Percentiles rank a stretch among this genome's conserved stretches.
phyloP scores from a whole-genome alignment of 2,113 vertebrate genomes.

The Machaerirhynchus nigripectus region DNA sequence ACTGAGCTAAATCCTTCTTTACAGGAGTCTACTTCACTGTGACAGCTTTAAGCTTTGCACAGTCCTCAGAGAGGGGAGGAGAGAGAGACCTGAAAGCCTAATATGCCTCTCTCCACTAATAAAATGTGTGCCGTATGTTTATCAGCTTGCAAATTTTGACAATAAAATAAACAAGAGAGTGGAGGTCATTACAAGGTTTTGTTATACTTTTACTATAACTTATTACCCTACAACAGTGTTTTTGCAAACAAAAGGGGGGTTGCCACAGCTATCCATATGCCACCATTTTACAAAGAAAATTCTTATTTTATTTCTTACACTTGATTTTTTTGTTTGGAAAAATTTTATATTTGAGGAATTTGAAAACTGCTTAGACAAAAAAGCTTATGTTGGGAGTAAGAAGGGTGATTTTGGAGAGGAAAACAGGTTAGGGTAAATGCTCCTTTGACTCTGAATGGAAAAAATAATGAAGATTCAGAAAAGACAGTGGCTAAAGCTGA shows the following conservation, averaged over 20 bases:
- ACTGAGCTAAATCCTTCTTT: slow-evolving; percentile 60
- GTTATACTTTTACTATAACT: neutral
- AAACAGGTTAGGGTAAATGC: neutral
- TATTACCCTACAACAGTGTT: neutral
- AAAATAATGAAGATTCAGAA: neutral
- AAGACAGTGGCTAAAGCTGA: neutral
- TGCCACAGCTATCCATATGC: neutral
- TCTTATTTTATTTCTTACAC: neutral
- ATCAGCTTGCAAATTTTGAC: slow-evolving; percentile 38
- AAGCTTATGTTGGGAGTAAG: neutral
- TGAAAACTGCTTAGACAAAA: neutral
- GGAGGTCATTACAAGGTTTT: neutral
- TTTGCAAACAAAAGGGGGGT: neutral
- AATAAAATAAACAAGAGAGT: neutral
- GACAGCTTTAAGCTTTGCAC: slow-evolving; percentile 43
- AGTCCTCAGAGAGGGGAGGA: neutral
- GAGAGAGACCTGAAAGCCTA: neutral
- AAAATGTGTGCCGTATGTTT: neutral
- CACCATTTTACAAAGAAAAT: neutral
- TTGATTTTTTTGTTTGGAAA: neutral
- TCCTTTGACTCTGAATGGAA: neutral
- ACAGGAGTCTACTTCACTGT: slow-evolving; percentile 23
- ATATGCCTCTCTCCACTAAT: neutral
- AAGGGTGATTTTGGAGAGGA: neutral
- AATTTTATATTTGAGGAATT: neutral